phyloP scores from a whole-genome alignment of 2,888 invertebrate species.

The Noctua comes region DNA sequence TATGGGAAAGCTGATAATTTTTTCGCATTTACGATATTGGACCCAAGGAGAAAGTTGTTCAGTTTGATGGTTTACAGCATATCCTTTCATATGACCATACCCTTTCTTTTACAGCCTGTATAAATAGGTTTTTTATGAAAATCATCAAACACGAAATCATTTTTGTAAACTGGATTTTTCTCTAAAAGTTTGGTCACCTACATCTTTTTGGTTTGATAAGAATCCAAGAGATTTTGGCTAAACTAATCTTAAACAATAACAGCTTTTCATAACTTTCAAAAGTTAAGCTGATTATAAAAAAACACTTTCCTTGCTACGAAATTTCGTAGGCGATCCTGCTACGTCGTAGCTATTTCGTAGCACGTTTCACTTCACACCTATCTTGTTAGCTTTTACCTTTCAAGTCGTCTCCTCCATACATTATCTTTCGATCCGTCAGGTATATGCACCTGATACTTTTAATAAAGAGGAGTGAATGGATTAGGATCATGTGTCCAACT shows the following conservation, averaged over 20 bases:
- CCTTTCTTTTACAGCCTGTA: too few relatives aligned
- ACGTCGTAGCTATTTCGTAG: constrained; percentile 35
- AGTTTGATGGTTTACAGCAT: too few relatives aligned
- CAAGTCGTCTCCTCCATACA: constrained; percentile 8
- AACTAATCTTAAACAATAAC: constrained; percentile 3
- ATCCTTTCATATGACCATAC: too few relatives aligned
- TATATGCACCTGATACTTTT: constrained; percentile 37
- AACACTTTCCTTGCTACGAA: constrained; percentile 20
- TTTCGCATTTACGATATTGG: too few relatives aligned
- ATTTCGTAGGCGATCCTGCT: constrained; percentile 31
- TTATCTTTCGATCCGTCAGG: constrained; percentile 20
- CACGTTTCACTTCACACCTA: not conserved
- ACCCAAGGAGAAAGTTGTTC: too few relatives aligned
- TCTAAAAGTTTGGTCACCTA: not conserved
- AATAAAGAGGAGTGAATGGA: constrained; percentile 25
- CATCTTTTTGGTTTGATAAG: not conserved
- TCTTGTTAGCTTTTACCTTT: not conserved
- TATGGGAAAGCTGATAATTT: too few relatives aligned
- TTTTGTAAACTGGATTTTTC: not conserved
- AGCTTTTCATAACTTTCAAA: not conserved
- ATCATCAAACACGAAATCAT: not conserved
- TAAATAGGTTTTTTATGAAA: not conserved
- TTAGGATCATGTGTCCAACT: constrained; percentile 17
- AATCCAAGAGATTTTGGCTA: not conserved
- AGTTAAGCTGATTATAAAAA: not conserved